Conservation (phyloP, 2,113 vertebrate species). For the Triplophysa tibetana region DNA sequence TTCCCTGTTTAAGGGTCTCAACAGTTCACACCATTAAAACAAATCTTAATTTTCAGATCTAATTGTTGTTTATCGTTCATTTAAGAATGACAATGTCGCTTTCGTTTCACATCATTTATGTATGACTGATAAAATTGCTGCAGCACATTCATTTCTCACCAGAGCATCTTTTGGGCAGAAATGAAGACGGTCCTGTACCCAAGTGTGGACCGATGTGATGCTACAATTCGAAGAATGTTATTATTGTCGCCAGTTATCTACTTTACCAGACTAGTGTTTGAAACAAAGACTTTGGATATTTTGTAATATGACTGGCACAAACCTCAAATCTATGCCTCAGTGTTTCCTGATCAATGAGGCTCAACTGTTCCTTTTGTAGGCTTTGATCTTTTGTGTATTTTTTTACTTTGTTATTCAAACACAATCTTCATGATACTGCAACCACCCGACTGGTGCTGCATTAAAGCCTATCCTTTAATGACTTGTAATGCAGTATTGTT, state of each 20-base stretch:
- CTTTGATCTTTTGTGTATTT: not conserved
- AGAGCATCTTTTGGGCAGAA: not conserved
- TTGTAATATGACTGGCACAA: too few species aligned
- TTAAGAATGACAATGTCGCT: not conserved
- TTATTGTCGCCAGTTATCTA: too few species aligned
- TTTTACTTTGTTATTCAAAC: not conserved
- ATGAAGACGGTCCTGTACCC: not conserved
- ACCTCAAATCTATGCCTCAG: too few species aligned
- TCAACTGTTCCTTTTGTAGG: not conserved
- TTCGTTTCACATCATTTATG: not conserved
- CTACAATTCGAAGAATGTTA: not conserved
- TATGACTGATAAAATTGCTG: not conserved
- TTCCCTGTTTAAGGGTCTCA: not conserved
- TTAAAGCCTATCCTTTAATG: constrained; percentile 30
- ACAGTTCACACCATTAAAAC: not conserved
- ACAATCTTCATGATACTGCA: not conserved
- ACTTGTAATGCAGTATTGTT: constrained; percentile 30
- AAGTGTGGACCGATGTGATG: too few species aligned
- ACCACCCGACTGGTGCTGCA: constrained; percentile 30
- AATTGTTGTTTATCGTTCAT: not conserved
- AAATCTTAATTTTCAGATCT: not conserved
- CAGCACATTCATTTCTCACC: too few species aligned
- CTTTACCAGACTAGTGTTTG: too few species aligned
- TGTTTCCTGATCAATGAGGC: too few species aligned
- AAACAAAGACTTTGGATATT: too few species aligned